A percentile compares a stretch with the other conserved stretches of the same genome.
Conservation (phyloP, 1,140 invertebrate species). For the Drosophila arizonae region DNA sequence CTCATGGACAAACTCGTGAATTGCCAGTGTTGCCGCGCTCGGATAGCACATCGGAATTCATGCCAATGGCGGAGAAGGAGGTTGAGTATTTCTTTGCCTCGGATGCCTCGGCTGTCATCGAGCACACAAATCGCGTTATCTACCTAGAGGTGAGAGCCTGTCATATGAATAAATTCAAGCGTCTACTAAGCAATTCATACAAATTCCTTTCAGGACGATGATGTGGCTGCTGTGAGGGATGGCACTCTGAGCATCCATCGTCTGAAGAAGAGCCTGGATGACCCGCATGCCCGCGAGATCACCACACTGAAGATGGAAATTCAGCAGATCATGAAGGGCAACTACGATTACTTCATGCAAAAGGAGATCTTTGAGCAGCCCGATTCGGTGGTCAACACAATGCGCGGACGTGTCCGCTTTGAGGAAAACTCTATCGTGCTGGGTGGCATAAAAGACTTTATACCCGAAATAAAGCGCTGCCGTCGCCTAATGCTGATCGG, state of each 20-base stretch:
- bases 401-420: constrained; percentile 98
- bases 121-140: constrained; percentile 98
- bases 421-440: constrained; percentile 88
- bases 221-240: constrained; percentile 93
- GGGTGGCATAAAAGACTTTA: constrained; percentile 92
- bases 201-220: constrained; percentile 87
- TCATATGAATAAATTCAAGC: neutral
- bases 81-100: constrained; percentile 99
- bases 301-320: constrained; percentile 98
- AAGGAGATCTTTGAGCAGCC: constrained; percentile 99
- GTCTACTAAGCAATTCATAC: neutral
- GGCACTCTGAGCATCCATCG: constrained; percentile 97
- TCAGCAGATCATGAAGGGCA: constrained; percentile 99
- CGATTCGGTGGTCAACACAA: constrained; percentile 99
- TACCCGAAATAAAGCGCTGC: constrained; percentile 98
- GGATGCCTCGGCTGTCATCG: constrained; percentile 99
- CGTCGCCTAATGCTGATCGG: constrained; percentile 98
- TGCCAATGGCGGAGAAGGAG: constrained; percentile 94
- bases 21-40: constrained; percentile 87
- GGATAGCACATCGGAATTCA: constrained; percentile 94
- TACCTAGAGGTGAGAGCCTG: constrained; percentile 89
- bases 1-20: constrained; percentile 86
- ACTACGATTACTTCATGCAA: constrained; percentile 99
- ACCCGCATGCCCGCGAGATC: constrained; percentile 95
- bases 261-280: constrained; percentile 89